A percentile compares a stretch with the other conserved stretches of the same genome.
Evolutionary conservation across 2,888 invertebrate genomes (phyloP).

Genomic region (Pseudococcus jackbeardsleyi): DNA sequence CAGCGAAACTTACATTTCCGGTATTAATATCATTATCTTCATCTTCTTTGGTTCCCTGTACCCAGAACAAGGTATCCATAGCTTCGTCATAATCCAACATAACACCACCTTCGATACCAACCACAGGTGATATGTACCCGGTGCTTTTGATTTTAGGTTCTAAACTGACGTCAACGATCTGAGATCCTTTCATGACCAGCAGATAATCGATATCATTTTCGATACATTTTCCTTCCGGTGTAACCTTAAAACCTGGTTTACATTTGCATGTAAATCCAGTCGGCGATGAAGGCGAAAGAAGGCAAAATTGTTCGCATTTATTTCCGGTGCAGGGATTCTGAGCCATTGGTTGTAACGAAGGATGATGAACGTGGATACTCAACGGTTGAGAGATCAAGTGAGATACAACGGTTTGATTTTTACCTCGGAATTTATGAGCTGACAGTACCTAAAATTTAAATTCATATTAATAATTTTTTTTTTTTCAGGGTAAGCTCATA

Average conservation of each 20-base stretch:
- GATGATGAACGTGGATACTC: slow-evolving; percentile 95
- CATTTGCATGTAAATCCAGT: slow-evolving; percentile 90
- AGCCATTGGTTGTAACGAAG: slow-evolving; percentile 88
- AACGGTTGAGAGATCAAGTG: slow-evolving; percentile 95
- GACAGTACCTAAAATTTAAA: slow-evolving; percentile 73
- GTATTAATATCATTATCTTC: slow-evolving; percentile 78
- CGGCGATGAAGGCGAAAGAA: slow-evolving; percentile 83
- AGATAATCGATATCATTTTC: slow-evolving; percentile 82
- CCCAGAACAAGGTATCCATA: slow-evolving; percentile 88
- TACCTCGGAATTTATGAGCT: slow-evolving; percentile 92
- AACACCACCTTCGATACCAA: slow-evolving; percentile 88
- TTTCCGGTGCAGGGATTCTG: slow-evolving; percentile 82
- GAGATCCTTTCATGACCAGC: slow-evolving; percentile 89
- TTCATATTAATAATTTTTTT: background rate
- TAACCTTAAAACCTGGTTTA: slow-evolving; percentile 83
- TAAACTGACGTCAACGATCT: slow-evolving; percentile 87
- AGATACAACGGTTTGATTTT: slow-evolving; percentile 93
- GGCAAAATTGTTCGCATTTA: slow-evolving; percentile 90
- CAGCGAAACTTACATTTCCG: slow-evolving; percentile 64
- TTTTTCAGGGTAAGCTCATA: background rate
- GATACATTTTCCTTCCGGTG: slow-evolving; percentile 61
- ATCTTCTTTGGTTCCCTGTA: slow-evolving; percentile 80
- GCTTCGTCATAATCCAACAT: slow-evolving; percentile 93
- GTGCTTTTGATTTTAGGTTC: slow-evolving; percentile 82
- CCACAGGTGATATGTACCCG: slow-evolving; percentile 87